phyloP scores from a whole-genome alignment of 2,888 invertebrate species.

The Tenodera sinensis region DNA sequence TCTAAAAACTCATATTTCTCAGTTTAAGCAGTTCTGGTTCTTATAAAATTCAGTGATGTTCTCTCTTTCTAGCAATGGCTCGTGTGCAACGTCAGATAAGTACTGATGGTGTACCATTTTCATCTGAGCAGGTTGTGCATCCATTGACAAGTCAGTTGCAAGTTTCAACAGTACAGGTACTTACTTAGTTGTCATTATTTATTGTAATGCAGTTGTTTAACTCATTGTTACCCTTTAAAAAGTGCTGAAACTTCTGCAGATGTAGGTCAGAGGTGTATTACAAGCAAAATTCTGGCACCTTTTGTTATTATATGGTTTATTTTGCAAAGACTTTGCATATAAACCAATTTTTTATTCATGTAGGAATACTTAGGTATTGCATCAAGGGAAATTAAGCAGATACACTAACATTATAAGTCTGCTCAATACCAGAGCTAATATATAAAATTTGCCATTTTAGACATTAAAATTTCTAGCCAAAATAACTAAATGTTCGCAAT shows the following conservation, averaged over 20 bases:
- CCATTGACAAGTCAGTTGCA: conserved; percentile 48
- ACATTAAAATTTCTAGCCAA: too few species aligned
- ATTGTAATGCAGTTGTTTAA: background rate
- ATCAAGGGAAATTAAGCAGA: too few species aligned
- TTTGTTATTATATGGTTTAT: background rate
- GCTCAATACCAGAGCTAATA: too few species aligned
- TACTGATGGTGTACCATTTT: conserved; percentile 40
- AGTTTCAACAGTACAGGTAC: conserved; percentile 49
- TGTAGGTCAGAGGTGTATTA: background rate
- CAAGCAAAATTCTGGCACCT: background rate
- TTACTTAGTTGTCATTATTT: conserved; percentile 33
- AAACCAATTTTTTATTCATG: too few species aligned
- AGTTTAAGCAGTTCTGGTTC: too few species aligned
- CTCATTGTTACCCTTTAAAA: background rate
- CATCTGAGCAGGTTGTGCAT: conserved; percentile 39
- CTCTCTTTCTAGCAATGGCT: conserved; percentile 48
- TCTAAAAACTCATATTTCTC: too few species aligned
- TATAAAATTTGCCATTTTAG: too few species aligned
- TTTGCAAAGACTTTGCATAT: too few species aligned
- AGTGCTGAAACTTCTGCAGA: background rate
- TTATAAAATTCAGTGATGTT: too few species aligned
- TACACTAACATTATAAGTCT: too few species aligned
- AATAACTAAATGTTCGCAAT: too few species aligned
- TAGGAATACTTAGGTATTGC: too few species aligned
- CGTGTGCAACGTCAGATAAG: conserved; percentile 54